Conservation (phyloP, 2,888 invertebrate species). For the Papilio elwesi region DNA sequence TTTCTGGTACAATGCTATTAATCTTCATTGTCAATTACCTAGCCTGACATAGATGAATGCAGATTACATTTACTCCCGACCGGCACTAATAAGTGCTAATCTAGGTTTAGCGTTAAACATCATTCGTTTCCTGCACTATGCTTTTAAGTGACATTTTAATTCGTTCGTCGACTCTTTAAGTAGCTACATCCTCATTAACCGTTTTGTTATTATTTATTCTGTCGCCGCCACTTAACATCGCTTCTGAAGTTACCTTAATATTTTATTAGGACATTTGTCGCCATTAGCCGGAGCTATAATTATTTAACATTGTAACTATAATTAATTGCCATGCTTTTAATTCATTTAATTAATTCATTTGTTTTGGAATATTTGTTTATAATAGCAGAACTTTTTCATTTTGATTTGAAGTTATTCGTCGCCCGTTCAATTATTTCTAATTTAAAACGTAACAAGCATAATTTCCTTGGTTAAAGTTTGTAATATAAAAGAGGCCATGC, state of each 20-base stretch:
- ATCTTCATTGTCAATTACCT: slow-evolving; percentile 42
- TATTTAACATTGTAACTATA: slow-evolving; percentile 28
- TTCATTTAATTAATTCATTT: not conserved
- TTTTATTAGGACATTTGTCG: slow-evolving; percentile 67
- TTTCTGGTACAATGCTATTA: slow-evolving; percentile 32
- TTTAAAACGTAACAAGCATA: slow-evolving; percentile 47
- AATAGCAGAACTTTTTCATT: slow-evolving; percentile 22
- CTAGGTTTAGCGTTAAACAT: slow-evolving; percentile 77
- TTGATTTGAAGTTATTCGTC: slow-evolving; percentile 18
- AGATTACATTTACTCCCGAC: slow-evolving; percentile 56
- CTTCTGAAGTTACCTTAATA: slow-evolving; percentile 57
- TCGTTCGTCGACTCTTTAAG: slow-evolving; percentile 68
- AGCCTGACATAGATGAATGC: slow-evolving; percentile 41
- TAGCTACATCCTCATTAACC: slow-evolving; percentile 81
- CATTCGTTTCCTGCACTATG: slow-evolving; percentile 73
- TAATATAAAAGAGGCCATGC: slow-evolving; percentile 59
- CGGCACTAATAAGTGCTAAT: slow-evolving; percentile 69
- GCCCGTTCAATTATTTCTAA: slow-evolving; percentile 38
- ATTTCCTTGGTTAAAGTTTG: slow-evolving; percentile 51
- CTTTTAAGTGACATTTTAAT: slow-evolving; percentile 80
- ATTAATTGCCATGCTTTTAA: slow-evolving; percentile 1
- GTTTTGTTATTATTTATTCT: slow-evolving; percentile 76
- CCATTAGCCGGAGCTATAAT: slow-evolving; percentile 60
- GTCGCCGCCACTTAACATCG: slow-evolving; percentile 61
- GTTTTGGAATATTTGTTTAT: not conserved